Percentiles rank a stretch among this genome's conserved stretches.
Evolutionary conservation across 2,888 invertebrate genomes (phyloP).

Genomic region (Athripsodes cinereus): DNA sequence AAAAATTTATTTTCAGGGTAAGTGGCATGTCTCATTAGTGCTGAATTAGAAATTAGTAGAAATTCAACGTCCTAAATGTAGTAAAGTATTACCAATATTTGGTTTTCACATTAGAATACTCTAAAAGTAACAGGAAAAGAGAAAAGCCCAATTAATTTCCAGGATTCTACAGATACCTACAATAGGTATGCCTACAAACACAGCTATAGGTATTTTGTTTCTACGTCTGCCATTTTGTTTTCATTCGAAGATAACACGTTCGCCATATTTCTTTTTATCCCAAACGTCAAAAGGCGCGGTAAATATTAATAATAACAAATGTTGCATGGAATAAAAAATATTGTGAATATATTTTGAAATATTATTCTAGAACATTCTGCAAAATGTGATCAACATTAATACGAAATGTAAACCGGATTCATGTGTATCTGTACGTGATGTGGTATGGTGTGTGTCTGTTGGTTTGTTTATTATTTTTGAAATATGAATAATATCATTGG

Average conservation of each 20-base stretch:
- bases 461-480: not conserved
- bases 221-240: not conserved
- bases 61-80: no score
- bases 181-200: no score
- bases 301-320: not conserved
- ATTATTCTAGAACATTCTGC: not conserved
- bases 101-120: no score
- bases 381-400: not conserved
- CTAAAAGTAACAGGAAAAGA: no score
- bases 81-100: no score
- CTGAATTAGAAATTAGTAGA: no score
- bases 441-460: not conserved
- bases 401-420: not conserved
- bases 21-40: no score
- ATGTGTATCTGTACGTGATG: not conserved
- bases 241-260: not conserved
- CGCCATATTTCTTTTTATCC: constrained; percentile 1
- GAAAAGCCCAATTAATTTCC: no score
- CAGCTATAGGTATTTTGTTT: not conserved
- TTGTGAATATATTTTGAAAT: not conserved
- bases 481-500: constrained; percentile 1
- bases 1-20: no score
- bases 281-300: not conserved
- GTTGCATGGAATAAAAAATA: not conserved
- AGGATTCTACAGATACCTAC: no score